Evolutionary conservation across 1,140 invertebrate species (phyloP).

Genomic region (Euglossa dilemma): DNA sequence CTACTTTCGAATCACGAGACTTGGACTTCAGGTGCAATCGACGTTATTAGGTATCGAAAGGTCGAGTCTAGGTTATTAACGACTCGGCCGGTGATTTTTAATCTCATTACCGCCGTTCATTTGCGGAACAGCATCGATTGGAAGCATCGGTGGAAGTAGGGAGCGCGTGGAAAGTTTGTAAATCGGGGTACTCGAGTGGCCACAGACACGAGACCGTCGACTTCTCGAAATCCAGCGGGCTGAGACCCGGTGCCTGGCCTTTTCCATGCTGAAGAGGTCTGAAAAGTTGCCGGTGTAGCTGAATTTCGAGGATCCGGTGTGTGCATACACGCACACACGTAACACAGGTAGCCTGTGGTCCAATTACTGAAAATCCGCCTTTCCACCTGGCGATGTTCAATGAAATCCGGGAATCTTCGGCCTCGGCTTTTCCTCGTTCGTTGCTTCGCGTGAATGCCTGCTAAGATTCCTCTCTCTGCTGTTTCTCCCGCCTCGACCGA

Average conservation of each 20-base stretch:
- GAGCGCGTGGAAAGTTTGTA: not conserved
- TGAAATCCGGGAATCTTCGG: not conserved
- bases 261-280: not conserved
- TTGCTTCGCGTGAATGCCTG: no score
- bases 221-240: not conserved
- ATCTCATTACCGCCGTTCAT: not conserved
- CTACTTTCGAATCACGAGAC: no score
- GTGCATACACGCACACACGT: not conserved
- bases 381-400: not conserved
- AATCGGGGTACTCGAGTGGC: not conserved
- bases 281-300: not conserved
- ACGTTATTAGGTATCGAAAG: no score
- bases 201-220: not conserved
- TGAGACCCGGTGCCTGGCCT: not conserved
- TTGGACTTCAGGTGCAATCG: no score
- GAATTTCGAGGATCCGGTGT: not conserved
- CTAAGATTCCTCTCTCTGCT: not conserved
- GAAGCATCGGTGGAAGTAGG: not conserved
- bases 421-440: no score
- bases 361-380: not conserved
- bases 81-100: not conserved
- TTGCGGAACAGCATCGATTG: not conserved
- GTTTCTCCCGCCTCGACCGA: not conserved
- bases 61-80: no score
- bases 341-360: not conserved